phyloP scores from a whole-genome alignment of 2,888 invertebrate species.

The Lydus trimaculatus region DNA sequence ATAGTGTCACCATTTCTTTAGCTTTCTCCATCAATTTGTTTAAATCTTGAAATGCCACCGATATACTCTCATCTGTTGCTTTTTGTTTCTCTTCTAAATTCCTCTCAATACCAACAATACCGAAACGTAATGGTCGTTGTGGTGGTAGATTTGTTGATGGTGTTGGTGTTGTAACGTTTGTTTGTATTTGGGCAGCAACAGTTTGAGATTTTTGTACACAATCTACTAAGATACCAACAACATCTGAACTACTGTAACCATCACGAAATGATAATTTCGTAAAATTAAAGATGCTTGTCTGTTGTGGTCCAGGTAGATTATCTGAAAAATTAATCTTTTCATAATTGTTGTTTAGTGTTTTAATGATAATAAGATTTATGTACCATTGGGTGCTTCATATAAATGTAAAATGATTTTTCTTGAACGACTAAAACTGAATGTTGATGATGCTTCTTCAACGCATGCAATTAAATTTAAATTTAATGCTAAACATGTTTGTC shows the following conservation, averaged over 20 bases:
- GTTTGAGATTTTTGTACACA: slow-evolving; percentile 67
- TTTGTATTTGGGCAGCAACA: slow-evolving; percentile 66
- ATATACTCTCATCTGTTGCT: slow-evolving; percentile 91
- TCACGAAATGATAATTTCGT: slow-evolving; percentile 89
- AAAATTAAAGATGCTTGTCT: slow-evolving; percentile 73
- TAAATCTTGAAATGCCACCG: slow-evolving; percentile 94
- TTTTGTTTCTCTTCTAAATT: slow-evolving; percentile 89
- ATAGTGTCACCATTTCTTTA: slow-evolving; percentile 95
- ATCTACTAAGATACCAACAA: slow-evolving; percentile 70
- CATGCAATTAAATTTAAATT: slow-evolving; percentile 76
- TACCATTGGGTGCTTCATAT: slow-evolving; percentile 69
- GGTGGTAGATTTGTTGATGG: slow-evolving; percentile 51
- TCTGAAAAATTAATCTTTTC: slow-evolving; percentile 13
- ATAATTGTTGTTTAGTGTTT: background rate
- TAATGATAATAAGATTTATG: slow-evolving; percentile 4
- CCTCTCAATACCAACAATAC: slow-evolving; percentile 96
- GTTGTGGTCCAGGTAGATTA: slow-evolving; percentile 72
- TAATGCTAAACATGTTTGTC: slow-evolving; percentile 73
- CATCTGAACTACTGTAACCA: slow-evolving; percentile 73
- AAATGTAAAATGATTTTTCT: slow-evolving; percentile 81
- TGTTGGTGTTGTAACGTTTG: slow-evolving; percentile 44
- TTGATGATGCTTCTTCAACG: slow-evolving; percentile 81
- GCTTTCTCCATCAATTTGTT: slow-evolving; percentile 95
- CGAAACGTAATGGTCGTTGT: slow-evolving; percentile 76
- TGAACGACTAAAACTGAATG: slow-evolving; percentile 82